These are phyloP conservation scores for Drosophila anomelani DNA, from an alignment of 2,888 invertebrate species.

Conservation along the genomic window DNA sequence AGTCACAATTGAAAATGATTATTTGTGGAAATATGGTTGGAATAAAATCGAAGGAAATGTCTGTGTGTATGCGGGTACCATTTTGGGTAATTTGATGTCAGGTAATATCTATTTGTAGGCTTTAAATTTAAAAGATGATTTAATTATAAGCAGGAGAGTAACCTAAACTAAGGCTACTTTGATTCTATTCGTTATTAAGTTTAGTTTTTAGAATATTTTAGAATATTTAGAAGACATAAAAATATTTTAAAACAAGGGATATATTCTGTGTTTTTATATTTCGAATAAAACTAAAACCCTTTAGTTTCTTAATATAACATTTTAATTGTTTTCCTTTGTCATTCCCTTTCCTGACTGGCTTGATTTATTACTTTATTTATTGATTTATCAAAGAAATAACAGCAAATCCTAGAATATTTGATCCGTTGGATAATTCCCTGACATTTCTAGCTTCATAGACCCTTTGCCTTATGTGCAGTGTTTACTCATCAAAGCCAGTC, in stretches of 20 bases:
- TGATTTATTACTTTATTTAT: background rate
- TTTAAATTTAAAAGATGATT: background rate
- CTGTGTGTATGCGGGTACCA: background rate
- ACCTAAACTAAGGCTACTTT: background rate
- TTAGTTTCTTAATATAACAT: too few relatives aligned
- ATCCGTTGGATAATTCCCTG: background rate
- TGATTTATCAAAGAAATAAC: background rate
- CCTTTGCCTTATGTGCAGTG: constrained; percentile 6
- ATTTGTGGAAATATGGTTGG: constrained; percentile 13
- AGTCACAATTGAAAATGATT: constrained; percentile 16
- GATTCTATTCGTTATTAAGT: background rate
- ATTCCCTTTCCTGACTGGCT: background rate
- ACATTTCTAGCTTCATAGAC: background rate
- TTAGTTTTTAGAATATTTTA: background rate
- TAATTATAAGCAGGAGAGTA: background rate
- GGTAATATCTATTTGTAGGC: background rate
- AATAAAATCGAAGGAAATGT: constrained; percentile 1
- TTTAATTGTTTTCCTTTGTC: too few relatives aligned
- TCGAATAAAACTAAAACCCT: too few relatives aligned
- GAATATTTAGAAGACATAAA: too few relatives aligned
- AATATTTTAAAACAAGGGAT: too few relatives aligned
- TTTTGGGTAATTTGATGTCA: background rate
- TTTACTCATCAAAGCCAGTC: constrained; percentile 4
- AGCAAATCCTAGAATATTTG: background rate
- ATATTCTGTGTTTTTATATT: too few relatives aligned